Evolutionary conservation across 2,888 invertebrate species (phyloP), one percentile per base, ranked within the genome.

Genomic region (Diplolepis rosae): DNA sequence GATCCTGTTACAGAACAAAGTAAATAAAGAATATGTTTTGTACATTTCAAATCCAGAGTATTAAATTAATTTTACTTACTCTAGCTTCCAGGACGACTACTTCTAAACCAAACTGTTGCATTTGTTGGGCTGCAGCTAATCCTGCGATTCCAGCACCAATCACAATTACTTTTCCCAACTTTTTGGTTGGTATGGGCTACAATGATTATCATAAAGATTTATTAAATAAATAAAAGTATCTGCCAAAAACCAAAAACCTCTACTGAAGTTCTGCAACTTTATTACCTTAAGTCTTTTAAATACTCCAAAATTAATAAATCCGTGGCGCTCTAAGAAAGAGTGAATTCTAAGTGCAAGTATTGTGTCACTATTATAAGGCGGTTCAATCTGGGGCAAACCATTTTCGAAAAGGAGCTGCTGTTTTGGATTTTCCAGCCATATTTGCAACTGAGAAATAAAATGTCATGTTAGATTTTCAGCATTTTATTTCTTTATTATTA

Each of bases 221-320:
- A n/a, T 39, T 42, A 52, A 69, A 11, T 11, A 65, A 67, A 35
- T 22, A 15, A 39, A n/a, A n/a, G n/a, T n/a, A n/a, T n/a, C n/a
- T n/a, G n/a, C n/a, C n/a, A n/a, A n/a, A n/a, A n/a, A 92, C 92
- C 66, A 92, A 92, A 11, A 92, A 92, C n/a, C n/a, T n/a, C n/a
- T n/a, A 88, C 93, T 94, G 0, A 93, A 93, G 73, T 92, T 90
- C 80, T 93, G 93, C 83, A 93, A 93, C 15, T 87, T 84, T 5
- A 93, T 91, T 69, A 95, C 93, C 84, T 95, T 95, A 3, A 95
- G 89, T 42, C 96, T 91, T 87, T 97, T 96, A 89, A 97, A 99
- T 65, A 98, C 94, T 0, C 99, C 99, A 90, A 97, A 99, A 90
- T 99, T 99, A 76, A 99, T 98, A 83, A 96, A 97, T 1, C 99